Evolutionary conservation across 1,140 invertebrate species (phyloP).

Genomic region (Meloidogyne exigua): DNA sequence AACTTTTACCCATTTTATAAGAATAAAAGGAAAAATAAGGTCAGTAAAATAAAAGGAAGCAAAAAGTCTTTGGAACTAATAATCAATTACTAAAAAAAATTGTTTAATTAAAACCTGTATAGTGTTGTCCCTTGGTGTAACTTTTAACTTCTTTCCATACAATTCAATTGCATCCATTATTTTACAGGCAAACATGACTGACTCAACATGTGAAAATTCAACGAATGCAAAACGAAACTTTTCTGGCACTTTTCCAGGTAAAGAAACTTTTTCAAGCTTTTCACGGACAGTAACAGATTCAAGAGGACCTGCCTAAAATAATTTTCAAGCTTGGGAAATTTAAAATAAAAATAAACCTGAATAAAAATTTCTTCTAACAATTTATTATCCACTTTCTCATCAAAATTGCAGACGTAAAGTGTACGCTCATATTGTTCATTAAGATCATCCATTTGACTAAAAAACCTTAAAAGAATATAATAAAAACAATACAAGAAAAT

Average conservation of each 20-base stretch:
- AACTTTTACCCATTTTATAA: no score
- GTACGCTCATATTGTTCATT: slow-evolving; percentile 17
- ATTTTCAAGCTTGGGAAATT: not conserved
- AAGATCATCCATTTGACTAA: not conserved
- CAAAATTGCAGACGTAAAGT: slow-evolving; percentile 30
- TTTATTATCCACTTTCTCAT: slow-evolving; percentile 25
- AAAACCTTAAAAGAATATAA: not conserved
- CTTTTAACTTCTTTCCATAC: slow-evolving; percentile 23
- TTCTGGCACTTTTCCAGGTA: not conserved
- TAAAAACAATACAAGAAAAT: not conserved
- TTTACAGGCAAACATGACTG: slow-evolving; percentile 37
- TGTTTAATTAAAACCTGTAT: slow-evolving; percentile 36
- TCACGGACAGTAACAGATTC: slow-evolving; percentile 4
- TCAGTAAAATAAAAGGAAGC: no score
- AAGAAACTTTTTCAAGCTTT: not conserved
- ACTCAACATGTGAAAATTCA: slow-evolving; percentile 39
- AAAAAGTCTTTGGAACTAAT: no score
- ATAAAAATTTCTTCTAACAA: slow-evolving; percentile 38
- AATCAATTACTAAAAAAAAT: no score
- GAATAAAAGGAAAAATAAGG: no score
- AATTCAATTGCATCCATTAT: slow-evolving; percentile 38
- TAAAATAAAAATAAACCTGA: slow-evolving; percentile 22
- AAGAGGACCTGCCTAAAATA: slow-evolving; percentile 20
- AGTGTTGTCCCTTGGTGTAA: slow-evolving; percentile 35
- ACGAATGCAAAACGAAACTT: slow-evolving; percentile 29